Percentiles rank a stretch among this genome's conserved stretches.
Conservation (phyloP, 1,140 invertebrate species). For the Drosophila lacteicornis region DNA sequence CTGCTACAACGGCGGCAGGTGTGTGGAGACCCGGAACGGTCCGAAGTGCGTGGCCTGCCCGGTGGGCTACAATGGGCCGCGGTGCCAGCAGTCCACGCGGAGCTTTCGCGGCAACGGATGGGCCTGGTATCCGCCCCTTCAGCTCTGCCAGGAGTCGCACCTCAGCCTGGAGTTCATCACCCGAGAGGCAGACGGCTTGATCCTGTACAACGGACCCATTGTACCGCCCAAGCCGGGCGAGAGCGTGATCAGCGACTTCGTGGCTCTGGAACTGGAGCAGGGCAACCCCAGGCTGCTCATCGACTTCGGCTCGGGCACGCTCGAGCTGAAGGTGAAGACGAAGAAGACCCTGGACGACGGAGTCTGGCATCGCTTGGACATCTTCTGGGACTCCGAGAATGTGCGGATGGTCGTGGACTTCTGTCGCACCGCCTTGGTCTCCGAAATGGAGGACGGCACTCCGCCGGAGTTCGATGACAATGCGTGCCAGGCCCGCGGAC, state of each 20-base stretch:
- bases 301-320: constrained; percentile 89
- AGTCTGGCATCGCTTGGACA: constrained; percentile 89
- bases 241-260: constrained; percentile 87
- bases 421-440: constrained; percentile 86
- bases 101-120: constrained; percentile 88
- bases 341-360: constrained; percentile 87
- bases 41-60: constrained; percentile 88
- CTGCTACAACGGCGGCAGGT: constrained; percentile 90
- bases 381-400: constrained; percentile 88
- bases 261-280: constrained; percentile 88
- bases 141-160: constrained; percentile 89
- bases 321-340: constrained; percentile 87
- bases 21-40: constrained; percentile 87
- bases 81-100: constrained; percentile 89
- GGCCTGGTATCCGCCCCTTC: constrained; percentile 89
- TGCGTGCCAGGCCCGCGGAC: constrained; percentile 87
- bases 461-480: constrained; percentile 87
- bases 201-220: constrained; percentile 91
- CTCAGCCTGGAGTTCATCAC: constrained; percentile 90
- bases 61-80: constrained; percentile 88
- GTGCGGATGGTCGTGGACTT: constrained; percentile 88
- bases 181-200: constrained; percentile 87
- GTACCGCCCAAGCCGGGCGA: constrained; percentile 86
- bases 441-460: constrained; percentile 87
- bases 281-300: constrained; percentile 88